Evolutionary conservation across 1,140 invertebrate genomes (phyloP), one percentile per base, ranked within the genome.

Genomic region (Diachasmimorpha longicaudata): DNA sequence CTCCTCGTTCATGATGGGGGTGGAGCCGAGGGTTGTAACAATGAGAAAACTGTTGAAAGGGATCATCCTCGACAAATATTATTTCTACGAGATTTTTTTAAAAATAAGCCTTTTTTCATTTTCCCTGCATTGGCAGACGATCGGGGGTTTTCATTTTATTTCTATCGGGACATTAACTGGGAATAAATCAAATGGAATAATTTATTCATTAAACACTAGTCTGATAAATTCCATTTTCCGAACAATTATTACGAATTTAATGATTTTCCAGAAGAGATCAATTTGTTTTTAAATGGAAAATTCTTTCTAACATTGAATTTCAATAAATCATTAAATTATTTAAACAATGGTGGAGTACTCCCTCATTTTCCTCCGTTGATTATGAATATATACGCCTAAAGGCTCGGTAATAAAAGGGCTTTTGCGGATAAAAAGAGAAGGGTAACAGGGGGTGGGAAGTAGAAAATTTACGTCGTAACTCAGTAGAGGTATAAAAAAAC

Each of bases 31-130:
- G 3, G 13, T 63, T 63, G 58, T 63, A 63, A 63, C 58, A 68
- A 68, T 68, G 66, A 16, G n/a, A 10, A 68, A 39, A 68, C 21
- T 25, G 71, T 72, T 70, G 70, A 76, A 76, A 76, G 74, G 79
- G 78, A 75, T 63, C 68, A 74, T 70, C 73, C 82, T 81, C 80
- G 76, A 82, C 81, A 86, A 86, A 87, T 81, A 86, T 82, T 80
- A 85, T 79, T 82, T 83, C 84, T 81, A 83, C 85, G 80, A 79
- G 79, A 72, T 72, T 72, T 66, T 55, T 55, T 19, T 55, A 1
- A 1, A 55, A 55, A 55, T 21, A 19, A 9, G 48, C 19, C 48
- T 19, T 55, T 21, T 55, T 1, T 55, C 14, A 16, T 55, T 55
- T 21, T 16, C 48, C 13, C 39, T 10, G 31, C 31, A 31, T 31